Percentiles rank a stretch among this genome's conserved stretches.
These are phyloP conservation scores for Metacarcinus magister DNA, from an alignment of 2,888 invertebrate genomes.

Conservation along the genomic window DNA sequence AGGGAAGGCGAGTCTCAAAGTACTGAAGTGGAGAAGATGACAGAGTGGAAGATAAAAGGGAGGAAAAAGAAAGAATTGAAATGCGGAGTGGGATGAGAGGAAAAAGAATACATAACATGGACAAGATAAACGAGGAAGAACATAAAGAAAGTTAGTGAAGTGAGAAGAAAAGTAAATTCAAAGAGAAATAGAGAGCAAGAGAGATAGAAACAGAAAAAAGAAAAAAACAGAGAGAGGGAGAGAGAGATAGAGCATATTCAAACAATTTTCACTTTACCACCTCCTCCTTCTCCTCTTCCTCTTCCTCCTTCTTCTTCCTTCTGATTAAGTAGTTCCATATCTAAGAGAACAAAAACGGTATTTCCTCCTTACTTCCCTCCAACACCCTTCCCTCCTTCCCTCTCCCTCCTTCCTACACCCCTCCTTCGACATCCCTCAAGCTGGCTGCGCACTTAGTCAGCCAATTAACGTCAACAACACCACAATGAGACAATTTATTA, in stretches of 20 bases:
- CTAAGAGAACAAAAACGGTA: not conserved
- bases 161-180: not conserved
- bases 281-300: not conserved
- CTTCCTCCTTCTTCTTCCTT: not conserved
- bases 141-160: not conserved
- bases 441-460: slow-evolving; percentile 17
- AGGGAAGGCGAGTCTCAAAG: not conserved
- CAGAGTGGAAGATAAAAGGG: not conserved
- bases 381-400: not conserved
- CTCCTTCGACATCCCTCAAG: not conserved
- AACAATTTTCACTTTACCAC: not conserved
- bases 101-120: not conserved
- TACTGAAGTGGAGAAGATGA: not conserved
- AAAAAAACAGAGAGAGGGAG: not conserved
- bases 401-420: not conserved
- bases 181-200: not conserved
- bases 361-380: not conserved
- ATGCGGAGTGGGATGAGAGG: not conserved
- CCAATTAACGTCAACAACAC: slow-evolving; percentile 6
- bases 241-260: not conserved
- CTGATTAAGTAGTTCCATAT: slow-evolving; percentile 8
- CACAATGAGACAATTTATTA: slow-evolving; percentile 38
- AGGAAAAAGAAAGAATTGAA: not conserved
- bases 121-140: not conserved
- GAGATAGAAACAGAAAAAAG: not conserved